Conservation (phyloP, 1,140 invertebrate species). For the Heterodera schachtii region DNA sequence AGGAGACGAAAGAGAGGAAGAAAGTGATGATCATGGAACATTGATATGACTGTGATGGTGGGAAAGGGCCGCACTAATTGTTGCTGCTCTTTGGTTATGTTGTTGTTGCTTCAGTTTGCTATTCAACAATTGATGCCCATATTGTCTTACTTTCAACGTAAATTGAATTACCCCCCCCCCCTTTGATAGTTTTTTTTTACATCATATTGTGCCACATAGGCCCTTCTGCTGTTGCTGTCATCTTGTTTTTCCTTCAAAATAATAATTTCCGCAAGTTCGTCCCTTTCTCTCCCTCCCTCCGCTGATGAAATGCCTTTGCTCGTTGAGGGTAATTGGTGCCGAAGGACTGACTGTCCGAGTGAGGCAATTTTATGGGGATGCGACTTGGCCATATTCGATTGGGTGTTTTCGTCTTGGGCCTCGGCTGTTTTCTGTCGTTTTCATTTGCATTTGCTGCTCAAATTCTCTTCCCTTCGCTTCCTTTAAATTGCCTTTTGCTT, state of each 20-base stretch:
- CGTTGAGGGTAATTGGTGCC: constrained; percentile 1
- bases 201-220: no score
- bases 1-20: constrained; percentile 13
- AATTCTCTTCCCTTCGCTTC: neutral
- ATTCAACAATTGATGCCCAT: neutral
- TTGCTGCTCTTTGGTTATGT: neutral
- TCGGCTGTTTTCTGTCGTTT: constrained; percentile 9
- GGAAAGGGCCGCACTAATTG: no score
- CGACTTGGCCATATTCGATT: neutral
- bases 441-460: neutral
- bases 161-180: no score
- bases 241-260: neutral
- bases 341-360: neutral
- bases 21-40: neutral
- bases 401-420: neutral
- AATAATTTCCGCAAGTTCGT: neutral
- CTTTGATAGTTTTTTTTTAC: no score
- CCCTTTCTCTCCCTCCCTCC: neutral
- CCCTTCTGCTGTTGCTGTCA: neutral
- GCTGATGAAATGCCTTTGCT: neutral
- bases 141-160: no score
- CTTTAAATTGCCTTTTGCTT: no score
- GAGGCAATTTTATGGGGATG: constrained; percentile 1
- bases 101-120: neutral
- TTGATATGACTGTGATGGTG: neutral